Evolutionary conservation across 2,797 vertebrate genomes (phyloP).

Genomic region (Gymnothorax javanicus): DNA sequence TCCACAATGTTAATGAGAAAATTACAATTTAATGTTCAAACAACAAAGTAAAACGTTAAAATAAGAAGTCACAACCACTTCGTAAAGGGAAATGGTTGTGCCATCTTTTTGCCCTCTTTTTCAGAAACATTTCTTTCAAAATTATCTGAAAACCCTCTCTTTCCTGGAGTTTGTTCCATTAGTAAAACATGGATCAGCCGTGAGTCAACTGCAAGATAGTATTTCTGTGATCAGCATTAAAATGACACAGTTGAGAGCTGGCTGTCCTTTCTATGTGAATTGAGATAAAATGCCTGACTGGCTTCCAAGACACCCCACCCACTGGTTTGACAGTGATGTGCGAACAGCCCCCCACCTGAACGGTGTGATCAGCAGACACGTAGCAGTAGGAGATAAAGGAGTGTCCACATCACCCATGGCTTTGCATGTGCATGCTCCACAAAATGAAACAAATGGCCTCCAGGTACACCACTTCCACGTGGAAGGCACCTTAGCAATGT

Average conservation of each 20-base stretch:
- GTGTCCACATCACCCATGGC: neutral
- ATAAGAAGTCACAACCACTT: no score
- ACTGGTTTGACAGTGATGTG: neutral
- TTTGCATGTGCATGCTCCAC: neutral
- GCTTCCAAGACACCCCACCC: neutral
- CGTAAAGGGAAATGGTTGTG: no score
- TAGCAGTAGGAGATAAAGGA: neutral
- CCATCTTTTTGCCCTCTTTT: neutral
- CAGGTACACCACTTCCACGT: neutral
- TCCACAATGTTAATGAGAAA: no score
- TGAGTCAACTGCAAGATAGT: neutral
- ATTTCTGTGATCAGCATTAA: neutral
- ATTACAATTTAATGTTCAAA: no score
- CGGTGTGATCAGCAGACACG: neutral
- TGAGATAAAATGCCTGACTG: neutral
- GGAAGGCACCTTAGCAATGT: neutral
- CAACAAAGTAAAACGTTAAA: no score
- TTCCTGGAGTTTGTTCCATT: neutral
- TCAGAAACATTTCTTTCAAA: neutral
- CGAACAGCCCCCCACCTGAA: neutral
- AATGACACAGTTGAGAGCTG: neutral
- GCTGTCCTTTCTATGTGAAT: neutral
- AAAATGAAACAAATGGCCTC: neutral
- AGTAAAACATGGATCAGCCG: neutral
- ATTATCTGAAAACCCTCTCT: neutral